Percentiles rank a stretch among this genome's conserved stretches.
Conservation (phyloP, 2,113 vertebrate genomes). For the Oryzias woworae region DNA sequence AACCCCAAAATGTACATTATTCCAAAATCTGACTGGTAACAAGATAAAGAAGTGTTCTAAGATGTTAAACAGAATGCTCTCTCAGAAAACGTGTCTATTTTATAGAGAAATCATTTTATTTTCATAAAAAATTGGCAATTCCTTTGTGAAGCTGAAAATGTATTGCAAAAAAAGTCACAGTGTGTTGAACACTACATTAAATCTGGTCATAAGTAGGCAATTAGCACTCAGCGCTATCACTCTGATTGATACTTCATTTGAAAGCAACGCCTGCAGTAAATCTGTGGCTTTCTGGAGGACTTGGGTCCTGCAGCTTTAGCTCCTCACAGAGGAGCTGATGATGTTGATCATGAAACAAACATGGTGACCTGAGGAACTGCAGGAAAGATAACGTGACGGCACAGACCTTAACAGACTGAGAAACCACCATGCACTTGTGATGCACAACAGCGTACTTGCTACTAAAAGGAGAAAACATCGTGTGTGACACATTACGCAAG, state of each 20-base stretch:
- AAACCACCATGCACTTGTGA: conserved; percentile 11
- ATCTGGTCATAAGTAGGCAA: conserved; percentile 22
- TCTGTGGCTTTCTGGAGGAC: conserved; percentile 20
- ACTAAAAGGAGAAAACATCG: too few species aligned
- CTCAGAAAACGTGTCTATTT: too few species aligned
- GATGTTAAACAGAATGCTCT: too few species aligned
- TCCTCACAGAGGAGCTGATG: conserved; percentile 50
- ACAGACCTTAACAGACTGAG: conserved; percentile 65
- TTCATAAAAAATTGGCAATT: too few species aligned
- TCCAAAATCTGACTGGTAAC: too few species aligned
- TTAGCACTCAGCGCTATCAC: conserved; percentile 34
- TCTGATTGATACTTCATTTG: conserved; percentile 28
- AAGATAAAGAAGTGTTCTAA: too few species aligned
- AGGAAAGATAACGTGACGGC: conserved; percentile 66
- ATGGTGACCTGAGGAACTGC: conserved; percentile 47
- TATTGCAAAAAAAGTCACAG: too few species aligned
- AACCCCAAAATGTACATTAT: too few species aligned
- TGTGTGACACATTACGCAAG: too few species aligned
- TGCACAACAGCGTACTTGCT: too few species aligned
- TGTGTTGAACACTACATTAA: conserved; percentile 1
- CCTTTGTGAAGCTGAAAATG: too few species aligned
- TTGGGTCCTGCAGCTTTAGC: conserved; percentile 19
- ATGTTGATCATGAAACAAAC: conserved; percentile 57
- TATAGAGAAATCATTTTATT: too few species aligned
- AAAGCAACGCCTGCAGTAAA: conserved; percentile 14